These are phyloP conservation scores for Oncorhynchus gorbuscha DNA, from an alignment of 2,113 vertebrate genomes.

Conservation along the genomic window DNA sequence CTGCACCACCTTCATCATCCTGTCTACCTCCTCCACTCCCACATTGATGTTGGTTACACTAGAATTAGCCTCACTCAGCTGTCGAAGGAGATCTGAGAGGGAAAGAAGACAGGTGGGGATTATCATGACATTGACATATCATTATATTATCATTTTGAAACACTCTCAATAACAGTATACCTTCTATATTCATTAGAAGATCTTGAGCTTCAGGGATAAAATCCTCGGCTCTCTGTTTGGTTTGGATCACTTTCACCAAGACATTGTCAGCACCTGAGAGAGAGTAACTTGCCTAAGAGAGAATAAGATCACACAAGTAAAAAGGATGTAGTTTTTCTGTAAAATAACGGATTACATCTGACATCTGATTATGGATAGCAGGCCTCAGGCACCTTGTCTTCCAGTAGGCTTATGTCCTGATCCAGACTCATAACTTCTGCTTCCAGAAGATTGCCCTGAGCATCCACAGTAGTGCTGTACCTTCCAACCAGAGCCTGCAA, in stretches of 20 bases:
- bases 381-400: conserved; percentile 72
- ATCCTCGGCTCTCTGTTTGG: conserved; percentile 49
- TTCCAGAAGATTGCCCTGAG: conserved; percentile 70
- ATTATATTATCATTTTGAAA: neutral
- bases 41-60: neutral
- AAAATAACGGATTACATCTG: too few species aligned
- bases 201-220: conserved; percentile 70
- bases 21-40: neutral
- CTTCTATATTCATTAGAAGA: conserved; percentile 70
- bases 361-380: too few species aligned
- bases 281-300: conserved; percentile 6
- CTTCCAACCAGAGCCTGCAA: conserved; percentile 72
- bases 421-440: conserved; percentile 64
- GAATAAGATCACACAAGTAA: too few species aligned
- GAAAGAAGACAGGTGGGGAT: neutral
- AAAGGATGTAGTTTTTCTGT: too few species aligned
- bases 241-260: conserved; percentile 65
- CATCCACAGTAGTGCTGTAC: conserved; percentile 60
- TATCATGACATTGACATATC: neutral
- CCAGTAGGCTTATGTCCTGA: conserved; percentile 70
- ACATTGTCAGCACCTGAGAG: conserved; percentile 68
- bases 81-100: conserved; percentile 45
- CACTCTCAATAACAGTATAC: conserved; percentile 57
- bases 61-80: conserved; percentile 21
- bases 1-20: conserved; percentile 41